Evolutionary conservation across 1,140 invertebrate species (phyloP).

Genomic region (Protaetia brevitarsis): DNA sequence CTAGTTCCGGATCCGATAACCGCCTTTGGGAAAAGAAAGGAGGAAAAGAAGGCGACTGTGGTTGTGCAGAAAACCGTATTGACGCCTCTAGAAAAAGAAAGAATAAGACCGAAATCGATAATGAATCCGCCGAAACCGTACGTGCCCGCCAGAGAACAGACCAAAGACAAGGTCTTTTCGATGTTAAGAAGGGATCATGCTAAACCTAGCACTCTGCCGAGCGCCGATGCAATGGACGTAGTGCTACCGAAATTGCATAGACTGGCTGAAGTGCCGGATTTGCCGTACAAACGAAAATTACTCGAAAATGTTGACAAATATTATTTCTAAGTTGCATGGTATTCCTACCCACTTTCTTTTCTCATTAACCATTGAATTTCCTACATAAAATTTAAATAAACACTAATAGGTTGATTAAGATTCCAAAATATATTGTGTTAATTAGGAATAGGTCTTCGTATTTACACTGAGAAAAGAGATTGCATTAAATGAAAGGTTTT

Average conservation of each 20-base stretch:
- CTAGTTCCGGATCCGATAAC: constrained; percentile 76
- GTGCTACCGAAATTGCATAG: constrained; percentile 58
- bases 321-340: neutral
- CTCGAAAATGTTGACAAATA: constrained; percentile 7
- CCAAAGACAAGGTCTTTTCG: constrained; percentile 56
- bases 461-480: no score
- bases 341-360: neutral
- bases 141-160: constrained; percentile 60
- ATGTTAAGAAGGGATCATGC: constrained; percentile 55
- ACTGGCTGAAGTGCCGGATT: constrained; percentile 40
- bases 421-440: no score
- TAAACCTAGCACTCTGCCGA: constrained; percentile 54
- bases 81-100: constrained; percentile 50
- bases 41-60: constrained; percentile 37
- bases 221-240: constrained; percentile 60
- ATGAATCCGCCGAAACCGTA: constrained; percentile 60
- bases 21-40: constrained; percentile 66
- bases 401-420: no score
- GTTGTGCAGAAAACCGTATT: constrained; percentile 33
- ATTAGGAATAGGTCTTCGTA: no score
- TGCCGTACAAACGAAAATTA: constrained; percentile 44
- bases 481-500: no score
- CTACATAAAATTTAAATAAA: no score
- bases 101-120: constrained; percentile 56
- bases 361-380: no score